These are phyloP conservation scores for Phaenicophaeus curvirostris DNA, from an alignment of 2,797 vertebrate genomes.

Conservation along the genomic window DNA sequence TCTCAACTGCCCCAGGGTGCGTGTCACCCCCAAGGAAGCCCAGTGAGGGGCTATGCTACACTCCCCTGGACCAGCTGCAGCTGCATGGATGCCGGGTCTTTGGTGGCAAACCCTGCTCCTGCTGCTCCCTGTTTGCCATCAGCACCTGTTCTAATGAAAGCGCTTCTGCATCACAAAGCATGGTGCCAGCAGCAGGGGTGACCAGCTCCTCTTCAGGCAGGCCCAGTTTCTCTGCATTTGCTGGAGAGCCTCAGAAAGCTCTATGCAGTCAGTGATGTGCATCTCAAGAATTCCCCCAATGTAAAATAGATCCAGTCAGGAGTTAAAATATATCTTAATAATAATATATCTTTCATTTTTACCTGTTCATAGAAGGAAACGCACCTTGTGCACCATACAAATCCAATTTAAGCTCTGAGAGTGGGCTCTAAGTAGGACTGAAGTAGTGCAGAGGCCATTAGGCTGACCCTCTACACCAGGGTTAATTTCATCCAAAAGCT, in stretches of 20 bases:
- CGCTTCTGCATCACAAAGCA: accelerated
- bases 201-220: neutral
- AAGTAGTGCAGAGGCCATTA: constrained; percentile 7
- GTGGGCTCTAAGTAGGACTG: constrained; percentile 51
- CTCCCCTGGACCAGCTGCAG: neutral
- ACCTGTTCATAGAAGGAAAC: neutral
- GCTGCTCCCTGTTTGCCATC: neutral
- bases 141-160: neutral
- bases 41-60: neutral
- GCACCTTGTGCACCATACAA: constrained; percentile 7
- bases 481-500: constrained; percentile 70
- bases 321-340: neutral
- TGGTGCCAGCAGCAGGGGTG: neutral
- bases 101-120: neutral
- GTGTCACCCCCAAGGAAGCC: neutral
- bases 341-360: constrained; percentile 1
- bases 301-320: neutral
- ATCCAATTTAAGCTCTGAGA: constrained; percentile 56
- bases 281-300: neutral
- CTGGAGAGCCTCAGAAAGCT: neutral
- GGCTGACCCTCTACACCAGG: constrained; percentile 49
- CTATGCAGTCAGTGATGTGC: neutral
- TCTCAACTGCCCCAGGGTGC: neutral
- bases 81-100: neutral
- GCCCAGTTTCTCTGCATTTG: neutral